Conservation (phyloP, 2,113 vertebrate genomes). For the Mormyrus iriodes region DNA sequence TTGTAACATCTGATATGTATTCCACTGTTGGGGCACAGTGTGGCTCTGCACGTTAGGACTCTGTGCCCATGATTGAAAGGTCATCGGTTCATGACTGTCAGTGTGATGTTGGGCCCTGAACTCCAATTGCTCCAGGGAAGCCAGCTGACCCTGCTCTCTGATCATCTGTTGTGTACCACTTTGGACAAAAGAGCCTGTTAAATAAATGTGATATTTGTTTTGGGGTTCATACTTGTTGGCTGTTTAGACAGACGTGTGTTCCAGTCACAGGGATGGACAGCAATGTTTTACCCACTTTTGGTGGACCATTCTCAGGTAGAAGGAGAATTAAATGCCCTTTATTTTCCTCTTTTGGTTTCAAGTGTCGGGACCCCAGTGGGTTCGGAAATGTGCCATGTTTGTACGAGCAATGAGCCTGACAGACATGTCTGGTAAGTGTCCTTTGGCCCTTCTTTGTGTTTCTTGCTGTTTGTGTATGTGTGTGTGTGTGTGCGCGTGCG, state of each 20-base stretch:
- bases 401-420: constrained; percentile 44
- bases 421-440: constrained; percentile 47
- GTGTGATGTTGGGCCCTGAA: not conserved
- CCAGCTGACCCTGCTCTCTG: too few species aligned
- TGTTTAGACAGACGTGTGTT: not conserved
- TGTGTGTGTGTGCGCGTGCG: not conserved
- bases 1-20: not conserved
- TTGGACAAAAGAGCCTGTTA: not conserved
- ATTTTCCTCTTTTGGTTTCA: constrained; percentile 41
- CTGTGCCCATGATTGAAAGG: not conserved
- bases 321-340: constrained; percentile 35
- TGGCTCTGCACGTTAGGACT: not conserved
- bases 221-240: not conserved
- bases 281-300: not conserved
- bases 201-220: not conserved
- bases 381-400: constrained; percentile 47
- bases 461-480: not conserved
- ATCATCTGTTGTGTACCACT: too few species aligned
- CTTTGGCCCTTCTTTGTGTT: not conserved
- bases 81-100: not conserved
- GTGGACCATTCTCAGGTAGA: not conserved
- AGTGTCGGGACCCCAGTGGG: constrained; percentile 45
- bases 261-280: not conserved
- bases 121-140: too few species aligned
- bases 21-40: not conserved